Conservation (phyloP, 2,888 invertebrate species). For the Branchellion lobata region DNA sequence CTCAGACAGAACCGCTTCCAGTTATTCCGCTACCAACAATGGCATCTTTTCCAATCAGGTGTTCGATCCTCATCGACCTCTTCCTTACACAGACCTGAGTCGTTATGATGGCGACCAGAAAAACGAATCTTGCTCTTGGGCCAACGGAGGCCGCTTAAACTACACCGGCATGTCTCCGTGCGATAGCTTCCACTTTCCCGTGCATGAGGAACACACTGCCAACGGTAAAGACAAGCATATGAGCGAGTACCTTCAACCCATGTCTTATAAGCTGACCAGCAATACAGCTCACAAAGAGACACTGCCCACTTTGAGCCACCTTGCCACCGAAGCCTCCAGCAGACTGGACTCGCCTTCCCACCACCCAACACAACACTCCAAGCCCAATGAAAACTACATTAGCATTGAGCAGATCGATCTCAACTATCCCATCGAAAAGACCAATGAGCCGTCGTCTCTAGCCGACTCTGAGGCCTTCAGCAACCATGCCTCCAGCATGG, state of each 20-base stretch:
- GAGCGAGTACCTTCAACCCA: not conserved
- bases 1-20: not conserved
- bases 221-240: too few species aligned
- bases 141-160: not conserved
- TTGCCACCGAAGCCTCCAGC: too few species aligned
- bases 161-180: not conserved
- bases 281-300: too few species aligned
- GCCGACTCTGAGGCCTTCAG: not conserved
- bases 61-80: constrained; percentile 44
- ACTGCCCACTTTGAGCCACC: too few species aligned
- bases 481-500: not conserved
- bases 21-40: not conserved
- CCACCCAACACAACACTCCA: not conserved
- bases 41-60: not conserved
- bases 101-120: constrained; percentile 46
- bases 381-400: not conserved
- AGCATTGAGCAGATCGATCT: not conserved
- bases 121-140: constrained; percentile 34
- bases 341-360: too few species aligned
- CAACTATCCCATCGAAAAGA: not conserved
- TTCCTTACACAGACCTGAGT: constrained; percentile 48
- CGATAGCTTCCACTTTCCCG: not conserved
- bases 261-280: not conserved
- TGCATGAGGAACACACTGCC: not conserved
- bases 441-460: not conserved